Evolutionary conservation across 37 sponge, comb jelly and placozoan species (phyloP).

Genomic region (Cladorhizidae sp.): DNA sequence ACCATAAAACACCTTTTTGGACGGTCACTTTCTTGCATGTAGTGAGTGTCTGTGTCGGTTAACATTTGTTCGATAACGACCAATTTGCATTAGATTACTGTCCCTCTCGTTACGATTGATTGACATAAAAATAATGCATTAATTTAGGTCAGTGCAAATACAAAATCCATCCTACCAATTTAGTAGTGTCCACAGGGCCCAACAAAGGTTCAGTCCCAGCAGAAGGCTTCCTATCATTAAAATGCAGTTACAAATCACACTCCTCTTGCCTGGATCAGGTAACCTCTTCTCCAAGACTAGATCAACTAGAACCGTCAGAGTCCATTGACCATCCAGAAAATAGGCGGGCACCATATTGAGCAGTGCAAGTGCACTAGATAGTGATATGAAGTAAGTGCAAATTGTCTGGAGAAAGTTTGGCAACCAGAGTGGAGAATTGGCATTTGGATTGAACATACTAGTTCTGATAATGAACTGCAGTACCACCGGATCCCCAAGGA

Average conservation of each 20-base stretch:
- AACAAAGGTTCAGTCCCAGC: slow-evolving; percentile 47
- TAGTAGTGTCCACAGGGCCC: slow-evolving; percentile 64
- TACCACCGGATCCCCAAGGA: slow-evolving; percentile 76
- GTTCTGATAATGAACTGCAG: slow-evolving; percentile 51
- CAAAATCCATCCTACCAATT: slow-evolving; percentile 20
- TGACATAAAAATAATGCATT: too few relatives aligned
- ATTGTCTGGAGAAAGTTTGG: slow-evolving; percentile 78
- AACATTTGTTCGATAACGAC: too few relatives aligned
- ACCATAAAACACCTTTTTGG: too few relatives aligned
- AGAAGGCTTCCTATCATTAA: slow-evolving; percentile 39
- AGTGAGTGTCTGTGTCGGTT: too few relatives aligned
- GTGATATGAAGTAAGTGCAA: slow-evolving; percentile 75
- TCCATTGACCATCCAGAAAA: slow-evolving; percentile 93
- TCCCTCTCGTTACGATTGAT: too few relatives aligned
- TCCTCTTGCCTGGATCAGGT: slow-evolving; percentile 37
- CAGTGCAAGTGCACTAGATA: slow-evolving; percentile 92
- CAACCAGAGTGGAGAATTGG: slow-evolving; percentile 56
- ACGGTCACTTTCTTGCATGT: too few relatives aligned
- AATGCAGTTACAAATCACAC: slow-evolving; percentile 38
- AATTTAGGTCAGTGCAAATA: too few relatives aligned
- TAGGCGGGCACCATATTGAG: slow-evolving; percentile 91
- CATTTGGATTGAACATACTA: slow-evolving; percentile 62
- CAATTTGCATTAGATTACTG: too few relatives aligned
- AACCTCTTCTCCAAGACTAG: slow-evolving; percentile 34
- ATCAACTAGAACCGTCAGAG: slow-evolving; percentile 73